Base-by-base conservation (phyloP, 2,113 vertebrate species). In the Diphyllodes magnificus region DNA sequence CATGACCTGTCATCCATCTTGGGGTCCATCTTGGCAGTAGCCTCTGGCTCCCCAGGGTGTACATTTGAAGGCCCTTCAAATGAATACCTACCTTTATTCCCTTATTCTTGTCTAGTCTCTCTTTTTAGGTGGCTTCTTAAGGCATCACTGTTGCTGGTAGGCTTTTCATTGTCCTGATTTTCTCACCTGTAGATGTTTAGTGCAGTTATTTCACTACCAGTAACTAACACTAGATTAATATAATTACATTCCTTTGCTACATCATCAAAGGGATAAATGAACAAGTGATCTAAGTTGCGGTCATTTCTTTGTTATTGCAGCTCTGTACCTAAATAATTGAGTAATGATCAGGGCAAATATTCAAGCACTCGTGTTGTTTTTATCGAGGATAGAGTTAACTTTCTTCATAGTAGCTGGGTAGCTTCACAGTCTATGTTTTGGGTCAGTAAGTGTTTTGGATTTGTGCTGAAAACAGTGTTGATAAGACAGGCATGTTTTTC, bases 401-500 rank as follows among this genome's bases (percentile, higher is more conserved):
- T 81, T 87, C 22, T 68, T 54, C 19, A 19, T 7, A 40, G 63
- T 12, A 56, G 12, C 31, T 44, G 33, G 7, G 20, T 44, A 66
- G 7, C 27, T 73, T 59, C 23, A 39, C 28, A 21, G 19, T n/a
- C 37, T 45, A 8, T n/a, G 4, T 39, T 50, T 72, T 42, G 15
- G 15, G 42, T 72, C 14, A 50, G 23, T 72, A 42, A 27, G 2
- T 6, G 2, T 20, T 66, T 64, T 68, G 49, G 3, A 40, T 72
- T 57, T 72, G 31, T 81, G 24, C 15, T 53, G 37, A 8, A 65
- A 68, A 47, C 10, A 9, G 8, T 27, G 11, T 3, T 56, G 60
- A 10, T 51, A 61, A 39, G 1, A 18, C 6, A 45, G 8, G 5
- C 1, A 19, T 47, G 4, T 47, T 65, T 47, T n/a, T 2, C 3